Evolutionary conservation across 1,140 invertebrate species (phyloP).

Genomic region (Caligus rogercresseyi): DNA sequence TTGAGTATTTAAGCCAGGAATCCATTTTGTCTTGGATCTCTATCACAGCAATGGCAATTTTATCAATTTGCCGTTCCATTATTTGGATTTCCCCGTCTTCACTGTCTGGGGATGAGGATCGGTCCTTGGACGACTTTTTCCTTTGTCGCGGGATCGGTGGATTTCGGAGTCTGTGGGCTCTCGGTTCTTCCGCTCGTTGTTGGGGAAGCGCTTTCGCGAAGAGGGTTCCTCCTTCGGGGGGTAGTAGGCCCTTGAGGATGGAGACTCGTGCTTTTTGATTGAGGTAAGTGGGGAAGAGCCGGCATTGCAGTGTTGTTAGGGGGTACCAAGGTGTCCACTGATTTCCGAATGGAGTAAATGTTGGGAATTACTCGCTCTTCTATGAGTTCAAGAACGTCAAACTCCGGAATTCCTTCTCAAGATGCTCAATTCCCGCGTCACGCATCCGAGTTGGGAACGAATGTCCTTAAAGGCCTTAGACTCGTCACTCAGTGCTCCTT

Average conservation of each 20-base stretch:
- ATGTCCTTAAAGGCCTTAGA: background rate
- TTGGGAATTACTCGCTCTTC: slow-evolving; percentile 7
- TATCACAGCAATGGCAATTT: background rate
- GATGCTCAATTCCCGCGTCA: background rate
- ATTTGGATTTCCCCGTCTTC: background rate
- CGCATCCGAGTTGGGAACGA: background rate
- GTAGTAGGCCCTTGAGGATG: background rate
- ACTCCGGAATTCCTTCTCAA: slow-evolving; percentile 1
- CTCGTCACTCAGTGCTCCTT: background rate
- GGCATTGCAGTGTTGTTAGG: too few species aligned
- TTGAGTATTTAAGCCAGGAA: background rate
- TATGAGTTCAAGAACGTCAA: background rate
- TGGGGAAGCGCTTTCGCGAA: background rate
- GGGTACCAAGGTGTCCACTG: background rate
- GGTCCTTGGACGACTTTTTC: background rate
- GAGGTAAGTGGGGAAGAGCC: background rate
- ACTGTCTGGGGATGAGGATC: slow-evolving; percentile 3
- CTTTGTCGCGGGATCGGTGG: background rate
- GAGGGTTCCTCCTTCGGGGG: background rate
- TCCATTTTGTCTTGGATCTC: slow-evolving; percentile 6
- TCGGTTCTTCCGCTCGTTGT: too few species aligned
- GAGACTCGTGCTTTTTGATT: background rate
- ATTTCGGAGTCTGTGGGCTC: too few species aligned
- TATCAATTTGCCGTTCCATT: slow-evolving; percentile 1
- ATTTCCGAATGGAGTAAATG: background rate